Conservation (phyloP, 2,797 vertebrate species). For the Otolemur crassicaudatus region DNA sequence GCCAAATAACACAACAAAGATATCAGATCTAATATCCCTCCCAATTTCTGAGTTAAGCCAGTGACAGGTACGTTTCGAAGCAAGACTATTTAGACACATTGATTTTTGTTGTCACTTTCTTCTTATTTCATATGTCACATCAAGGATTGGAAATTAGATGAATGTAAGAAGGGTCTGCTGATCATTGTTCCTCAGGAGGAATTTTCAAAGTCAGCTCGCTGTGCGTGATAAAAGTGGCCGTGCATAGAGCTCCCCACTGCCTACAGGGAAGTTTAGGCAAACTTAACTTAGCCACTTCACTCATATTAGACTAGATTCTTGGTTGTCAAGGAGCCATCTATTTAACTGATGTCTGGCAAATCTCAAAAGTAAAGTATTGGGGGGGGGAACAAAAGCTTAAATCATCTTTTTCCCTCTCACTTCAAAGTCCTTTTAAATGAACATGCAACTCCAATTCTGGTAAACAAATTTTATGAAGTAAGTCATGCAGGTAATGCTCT, state of each 20-base stretch:
- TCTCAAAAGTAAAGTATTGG: constrained; percentile 68
- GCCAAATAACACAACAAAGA: constrained; percentile 30
- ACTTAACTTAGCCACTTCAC: not conserved
- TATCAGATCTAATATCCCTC: constrained; percentile 70
- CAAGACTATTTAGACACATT: constrained; percentile 86
- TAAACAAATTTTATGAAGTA: constrained; percentile 84
- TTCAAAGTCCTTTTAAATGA: constrained; percentile 84
- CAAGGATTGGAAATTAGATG: constrained; percentile 87
- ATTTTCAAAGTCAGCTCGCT: constrained; percentile 85
- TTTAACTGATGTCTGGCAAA: constrained; percentile 80
- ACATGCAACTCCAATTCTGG: constrained; percentile 76
- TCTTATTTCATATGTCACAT: constrained; percentile 87
- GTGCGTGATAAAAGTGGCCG: constrained; percentile 79
- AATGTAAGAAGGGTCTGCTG: constrained; percentile 79
- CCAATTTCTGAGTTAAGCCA: constrained; percentile 75
- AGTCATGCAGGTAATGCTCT: constrained; percentile 81
- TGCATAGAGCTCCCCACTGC: constrained; percentile 57
- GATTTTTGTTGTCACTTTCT: constrained; percentile 88
- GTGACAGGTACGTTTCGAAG: constrained; percentile 83
- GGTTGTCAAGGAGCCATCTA: constrained; percentile 68
- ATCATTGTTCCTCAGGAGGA: constrained; percentile 83
- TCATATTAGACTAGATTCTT: constrained; percentile 25
- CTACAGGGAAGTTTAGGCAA: constrained; percentile 58
- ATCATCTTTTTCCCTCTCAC: constrained; percentile 73
- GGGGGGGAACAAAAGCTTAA: constrained; percentile 54